Conservation (phyloP, 2,113 vertebrate genomes). For the Colaptes auratus region DNA sequence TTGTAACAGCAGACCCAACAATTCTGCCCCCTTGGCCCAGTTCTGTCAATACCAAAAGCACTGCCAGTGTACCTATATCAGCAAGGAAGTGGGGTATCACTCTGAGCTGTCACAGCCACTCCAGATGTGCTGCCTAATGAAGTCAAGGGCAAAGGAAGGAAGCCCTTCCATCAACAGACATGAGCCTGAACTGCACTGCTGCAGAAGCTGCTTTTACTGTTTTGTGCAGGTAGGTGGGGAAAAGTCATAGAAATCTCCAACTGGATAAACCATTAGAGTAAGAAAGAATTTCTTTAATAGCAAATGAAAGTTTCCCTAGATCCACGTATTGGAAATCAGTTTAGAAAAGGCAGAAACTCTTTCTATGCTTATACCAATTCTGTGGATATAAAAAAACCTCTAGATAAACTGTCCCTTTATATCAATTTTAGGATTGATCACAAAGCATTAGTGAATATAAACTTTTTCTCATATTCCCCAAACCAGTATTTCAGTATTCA, state of each 20-base stretch:
- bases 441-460: background rate
- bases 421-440: background rate
- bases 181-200: background rate
- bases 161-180: fast-evolving
- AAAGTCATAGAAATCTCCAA: background rate
- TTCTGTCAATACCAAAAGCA: background rate
- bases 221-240: background rate
- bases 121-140: fast-evolving
- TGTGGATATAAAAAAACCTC: background rate
- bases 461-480: background rate
- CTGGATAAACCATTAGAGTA: background rate
- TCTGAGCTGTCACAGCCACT: fast-evolving
- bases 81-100: fast-evolving
- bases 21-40: background rate
- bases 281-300: background rate
- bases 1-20: background rate
- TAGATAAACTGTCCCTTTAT: background rate
- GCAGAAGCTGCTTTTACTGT: background rate
- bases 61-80: fast-evolving
- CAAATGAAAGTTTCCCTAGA: background rate
- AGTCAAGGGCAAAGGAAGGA: background rate
- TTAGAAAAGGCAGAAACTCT: background rate
- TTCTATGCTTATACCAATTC: background rate
- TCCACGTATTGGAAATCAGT: background rate
- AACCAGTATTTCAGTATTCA: background rate